Conservation (phyloP, 2,113 vertebrate species). For the Monopterus albus region DNA sequence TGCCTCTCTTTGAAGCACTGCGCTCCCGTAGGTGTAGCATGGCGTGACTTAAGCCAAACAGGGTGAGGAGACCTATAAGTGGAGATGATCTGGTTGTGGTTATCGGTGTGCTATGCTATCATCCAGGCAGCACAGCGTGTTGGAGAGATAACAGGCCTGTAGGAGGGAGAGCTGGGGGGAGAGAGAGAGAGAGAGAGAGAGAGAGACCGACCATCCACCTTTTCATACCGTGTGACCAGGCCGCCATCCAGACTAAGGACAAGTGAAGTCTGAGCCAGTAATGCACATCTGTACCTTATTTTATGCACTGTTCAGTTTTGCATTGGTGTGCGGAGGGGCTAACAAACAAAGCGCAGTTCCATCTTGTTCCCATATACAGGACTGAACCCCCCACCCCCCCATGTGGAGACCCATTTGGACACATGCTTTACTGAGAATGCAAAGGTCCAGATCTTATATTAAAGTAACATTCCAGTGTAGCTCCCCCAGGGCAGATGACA, state of each 20-base stretch:
- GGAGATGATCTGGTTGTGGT: slow-evolving; percentile 78
- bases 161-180: neutral
- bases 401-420: slow-evolving; percentile 63
- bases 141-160: slow-evolving; percentile 73
- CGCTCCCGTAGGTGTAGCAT: slow-evolving; percentile 59
- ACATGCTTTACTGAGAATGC: slow-evolving; percentile 69
- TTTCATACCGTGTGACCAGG: slow-evolving; percentile 65
- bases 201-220: slow-evolving; percentile 66
- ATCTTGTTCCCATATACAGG: slow-evolving; percentile 75
- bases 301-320: slow-evolving; percentile 80
- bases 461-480: slow-evolving; percentile 76
- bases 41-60: slow-evolving; percentile 59
- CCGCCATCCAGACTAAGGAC: slow-evolving; percentile 66
- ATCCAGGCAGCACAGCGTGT: slow-evolving; percentile 65
- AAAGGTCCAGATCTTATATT: slow-evolving; percentile 79
- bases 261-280: slow-evolving; percentile 76
- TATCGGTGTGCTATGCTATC: slow-evolving; percentile 69
- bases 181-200: too few species aligned
- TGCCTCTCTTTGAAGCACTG: slow-evolving; percentile 55
- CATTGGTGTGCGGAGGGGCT: slow-evolving; percentile 75
- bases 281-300: slow-evolving; percentile 85
- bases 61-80: slow-evolving; percentile 48
- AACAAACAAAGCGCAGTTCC: slow-evolving; percentile 81
- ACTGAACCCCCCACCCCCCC: slow-evolving; percentile 36
- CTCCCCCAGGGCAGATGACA: slow-evolving; percentile 79